Evolutionary conservation across 2,113 vertebrate species (phyloP).

Genomic region (Nothoprocta perdicaria): DNA sequence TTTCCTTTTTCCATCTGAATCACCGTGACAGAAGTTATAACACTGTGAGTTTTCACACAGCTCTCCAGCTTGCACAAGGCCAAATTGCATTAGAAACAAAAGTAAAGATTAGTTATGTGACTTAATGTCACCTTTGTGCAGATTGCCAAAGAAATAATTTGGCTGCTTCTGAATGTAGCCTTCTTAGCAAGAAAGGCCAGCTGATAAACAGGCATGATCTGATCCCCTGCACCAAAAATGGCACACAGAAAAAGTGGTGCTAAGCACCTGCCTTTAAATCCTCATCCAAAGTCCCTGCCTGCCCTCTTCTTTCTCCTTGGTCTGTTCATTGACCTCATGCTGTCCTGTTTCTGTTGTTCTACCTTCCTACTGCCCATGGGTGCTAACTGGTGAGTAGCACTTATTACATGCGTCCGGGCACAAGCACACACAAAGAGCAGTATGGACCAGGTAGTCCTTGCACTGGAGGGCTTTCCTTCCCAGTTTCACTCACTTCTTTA

Average conservation of each 20-base stretch:
- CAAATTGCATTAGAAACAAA: background rate
- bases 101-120: background rate
- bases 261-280: background rate
- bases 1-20: background rate
- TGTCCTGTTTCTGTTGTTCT: background rate
- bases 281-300: background rate
- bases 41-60: background rate
- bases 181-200: background rate
- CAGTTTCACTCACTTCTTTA: background rate
- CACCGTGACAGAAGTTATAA: background rate
- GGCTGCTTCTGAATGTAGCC: background rate
- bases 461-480: background rate
- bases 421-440: background rate
- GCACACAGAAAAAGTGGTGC: background rate
- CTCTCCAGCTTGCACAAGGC: background rate
- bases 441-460: background rate
- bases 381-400: background rate
- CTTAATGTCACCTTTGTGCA: background rate
- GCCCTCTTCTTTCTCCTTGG: background rate
- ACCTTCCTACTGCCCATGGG: background rate
- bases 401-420: background rate
- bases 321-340: background rate
- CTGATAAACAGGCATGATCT: background rate
- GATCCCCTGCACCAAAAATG: background rate
- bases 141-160: background rate